Percentiles rank a stretch among this genome's conserved stretches.
phyloP scores from a whole-genome alignment of 2,113 vertebrate genomes.

The mouse (Mus musculus) region DNA sequence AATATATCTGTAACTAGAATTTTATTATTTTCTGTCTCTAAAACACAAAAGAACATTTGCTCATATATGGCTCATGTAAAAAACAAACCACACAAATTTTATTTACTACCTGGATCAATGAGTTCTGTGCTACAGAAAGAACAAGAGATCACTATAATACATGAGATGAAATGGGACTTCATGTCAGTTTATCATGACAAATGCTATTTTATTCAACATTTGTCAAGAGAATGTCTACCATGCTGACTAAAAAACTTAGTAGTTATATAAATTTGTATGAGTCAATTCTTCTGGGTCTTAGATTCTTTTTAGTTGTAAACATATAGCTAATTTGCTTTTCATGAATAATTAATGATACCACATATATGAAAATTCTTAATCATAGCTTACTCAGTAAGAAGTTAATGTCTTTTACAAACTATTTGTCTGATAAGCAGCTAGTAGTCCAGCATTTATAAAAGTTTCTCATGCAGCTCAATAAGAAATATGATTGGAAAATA shows the following conservation, averaged over 20 bases:
- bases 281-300: not conserved
- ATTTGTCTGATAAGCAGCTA: not conserved
- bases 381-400: slow-evolving; percentile 23
- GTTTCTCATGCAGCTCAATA: not conserved
- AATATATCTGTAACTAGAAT: slow-evolving; percentile 15
- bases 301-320: slow-evolving; percentile 32
- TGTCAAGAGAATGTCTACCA: not conserved
- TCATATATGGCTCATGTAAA: not conserved
- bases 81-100: not conserved
- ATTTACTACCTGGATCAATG: not conserved
- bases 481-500: not conserved
- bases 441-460: not conserved
- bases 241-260: not conserved
- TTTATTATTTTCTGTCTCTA: not conserved
- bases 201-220: not conserved
- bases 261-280: not conserved
- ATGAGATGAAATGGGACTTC: not conserved
- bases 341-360: slow-evolving; percentile 36
- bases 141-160: not conserved
- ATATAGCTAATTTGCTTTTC: slow-evolving; percentile 26
- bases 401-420: slow-evolving; percentile 6
- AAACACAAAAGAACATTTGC: not conserved
- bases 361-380: not conserved
- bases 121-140: slow-evolving; percentile 13
- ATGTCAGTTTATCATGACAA: not conserved